phyloP scores from a whole-genome alignment of 2,797 vertebrate species.

The Gymnothorax javanicus region DNA sequence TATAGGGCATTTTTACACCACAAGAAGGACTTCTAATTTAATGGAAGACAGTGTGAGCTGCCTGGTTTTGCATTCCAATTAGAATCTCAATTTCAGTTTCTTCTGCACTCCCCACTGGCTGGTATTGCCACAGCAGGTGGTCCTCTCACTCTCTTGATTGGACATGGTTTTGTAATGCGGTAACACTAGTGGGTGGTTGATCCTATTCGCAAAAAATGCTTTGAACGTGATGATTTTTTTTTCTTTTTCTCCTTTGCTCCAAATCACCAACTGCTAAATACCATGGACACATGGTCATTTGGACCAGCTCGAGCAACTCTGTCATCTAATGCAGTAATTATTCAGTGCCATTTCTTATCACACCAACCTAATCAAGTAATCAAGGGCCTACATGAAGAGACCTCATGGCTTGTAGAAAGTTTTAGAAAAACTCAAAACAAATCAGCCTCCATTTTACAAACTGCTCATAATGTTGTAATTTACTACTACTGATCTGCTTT shows the following conservation, averaged over 20 bases:
- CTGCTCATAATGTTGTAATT: background rate
- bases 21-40: constrained; percentile 1
- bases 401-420: background rate
- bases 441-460: background rate
- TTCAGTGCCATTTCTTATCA: background rate
- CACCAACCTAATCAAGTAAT: constrained; percentile 4
- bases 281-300: constrained; percentile 1
- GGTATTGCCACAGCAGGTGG: background rate
- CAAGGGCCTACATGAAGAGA: background rate
- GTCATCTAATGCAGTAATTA: constrained; percentile 4
- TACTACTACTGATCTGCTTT: background rate
- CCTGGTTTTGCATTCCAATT: background rate
- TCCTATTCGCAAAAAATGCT: background rate
- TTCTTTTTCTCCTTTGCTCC: background rate
- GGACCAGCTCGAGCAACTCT: background rate
- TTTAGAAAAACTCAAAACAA: background rate
- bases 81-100: background rate
- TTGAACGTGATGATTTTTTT: background rate
- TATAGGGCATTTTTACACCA: background rate
- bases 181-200: constrained; percentile 4
- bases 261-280: background rate
- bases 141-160: constrained; percentile 1
- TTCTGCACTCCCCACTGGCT: background rate
- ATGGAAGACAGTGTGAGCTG: background rate
- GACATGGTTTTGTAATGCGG: background rate